These are phyloP conservation scores for Drosophila kurseongensis DNA, from an alignment of 1,140 invertebrate species.

Conservation along the genomic window DNA sequence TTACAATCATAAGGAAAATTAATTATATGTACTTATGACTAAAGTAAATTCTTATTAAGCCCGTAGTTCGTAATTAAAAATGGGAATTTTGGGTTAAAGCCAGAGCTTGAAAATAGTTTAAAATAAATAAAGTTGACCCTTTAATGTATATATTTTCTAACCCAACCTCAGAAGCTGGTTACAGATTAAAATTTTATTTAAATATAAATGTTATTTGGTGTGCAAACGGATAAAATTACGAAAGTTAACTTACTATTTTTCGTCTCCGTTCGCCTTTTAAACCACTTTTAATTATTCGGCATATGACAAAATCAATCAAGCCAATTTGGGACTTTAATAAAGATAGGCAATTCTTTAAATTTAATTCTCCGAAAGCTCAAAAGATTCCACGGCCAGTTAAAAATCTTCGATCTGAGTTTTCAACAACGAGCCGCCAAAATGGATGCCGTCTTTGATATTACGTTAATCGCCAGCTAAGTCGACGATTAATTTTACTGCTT, in stretches of 20 bases:
- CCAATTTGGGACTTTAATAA: constrained; percentile 10
- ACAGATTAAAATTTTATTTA: no score
- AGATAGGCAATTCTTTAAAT: constrained; percentile 25
- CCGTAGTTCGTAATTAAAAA: no score
- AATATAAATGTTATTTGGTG: no score
- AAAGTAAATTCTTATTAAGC: no score
- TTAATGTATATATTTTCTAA: no score
- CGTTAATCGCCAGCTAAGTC: constrained; percentile 64
- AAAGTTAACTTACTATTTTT: neutral
- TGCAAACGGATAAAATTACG: no score
- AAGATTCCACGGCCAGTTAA: constrained; percentile 37
- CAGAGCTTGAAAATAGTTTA: no score
- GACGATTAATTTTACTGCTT: constrained; percentile 80
- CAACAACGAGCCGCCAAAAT: constrained; percentile 48
- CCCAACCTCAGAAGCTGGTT: no score
- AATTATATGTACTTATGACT: no score
- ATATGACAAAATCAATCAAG: neutral
- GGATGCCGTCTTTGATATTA: constrained; percentile 58
- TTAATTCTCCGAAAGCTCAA: neutral
- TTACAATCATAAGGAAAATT: no score
- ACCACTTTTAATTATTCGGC: neutral
- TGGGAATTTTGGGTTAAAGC: no score
- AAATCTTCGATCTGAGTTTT: constrained; percentile 1
- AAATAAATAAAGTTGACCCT: no score
- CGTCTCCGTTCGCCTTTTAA: neutral